Conservation (phyloP, 2,113 vertebrate species). For the Microtus pennsylvanicus region DNA sequence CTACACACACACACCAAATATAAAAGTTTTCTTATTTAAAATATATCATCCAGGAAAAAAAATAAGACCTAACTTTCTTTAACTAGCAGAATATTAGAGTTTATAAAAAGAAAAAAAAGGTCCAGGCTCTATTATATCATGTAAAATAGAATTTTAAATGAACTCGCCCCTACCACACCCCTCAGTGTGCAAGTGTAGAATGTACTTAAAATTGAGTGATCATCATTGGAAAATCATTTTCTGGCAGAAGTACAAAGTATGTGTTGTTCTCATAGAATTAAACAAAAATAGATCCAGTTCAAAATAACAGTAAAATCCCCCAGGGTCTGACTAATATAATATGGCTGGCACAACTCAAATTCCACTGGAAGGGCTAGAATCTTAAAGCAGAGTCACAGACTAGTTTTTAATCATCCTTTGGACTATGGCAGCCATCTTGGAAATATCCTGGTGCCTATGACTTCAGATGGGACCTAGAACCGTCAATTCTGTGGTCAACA, state of each 20-base stretch:
- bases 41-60: constrained; percentile 24
- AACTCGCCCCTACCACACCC: constrained; percentile 12
- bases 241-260: constrained; percentile 83
- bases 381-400: constrained; percentile 63
- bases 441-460: not conserved
- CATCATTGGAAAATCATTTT: constrained; percentile 82
- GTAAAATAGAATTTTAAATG: constrained; percentile 33
- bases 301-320: constrained; percentile 85
- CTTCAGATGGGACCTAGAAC: not conserved
- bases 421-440: constrained; percentile 21
- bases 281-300: constrained; percentile 84
- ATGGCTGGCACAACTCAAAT: constrained; percentile 81
- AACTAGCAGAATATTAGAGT: not conserved
- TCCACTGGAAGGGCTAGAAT: constrained; percentile 69
- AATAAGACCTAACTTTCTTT: constrained; percentile 48
- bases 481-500: not conserved
- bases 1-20: not conserved
- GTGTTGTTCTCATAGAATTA: constrained; percentile 87
- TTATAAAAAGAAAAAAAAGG: not conserved
- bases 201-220: constrained; percentile 76
- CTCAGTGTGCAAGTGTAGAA: constrained; percentile 71
- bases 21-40: constrained; percentile 16
- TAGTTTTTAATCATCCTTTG: constrained; percentile 43
- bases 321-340: constrained; percentile 77
- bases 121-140: not conserved